A percentile compares a stretch with the other conserved stretches of the same genome.
These are phyloP conservation scores for Drosophila subpulchrella DNA, from an alignment of 1,140 invertebrate species.

Conservation along the genomic window DNA sequence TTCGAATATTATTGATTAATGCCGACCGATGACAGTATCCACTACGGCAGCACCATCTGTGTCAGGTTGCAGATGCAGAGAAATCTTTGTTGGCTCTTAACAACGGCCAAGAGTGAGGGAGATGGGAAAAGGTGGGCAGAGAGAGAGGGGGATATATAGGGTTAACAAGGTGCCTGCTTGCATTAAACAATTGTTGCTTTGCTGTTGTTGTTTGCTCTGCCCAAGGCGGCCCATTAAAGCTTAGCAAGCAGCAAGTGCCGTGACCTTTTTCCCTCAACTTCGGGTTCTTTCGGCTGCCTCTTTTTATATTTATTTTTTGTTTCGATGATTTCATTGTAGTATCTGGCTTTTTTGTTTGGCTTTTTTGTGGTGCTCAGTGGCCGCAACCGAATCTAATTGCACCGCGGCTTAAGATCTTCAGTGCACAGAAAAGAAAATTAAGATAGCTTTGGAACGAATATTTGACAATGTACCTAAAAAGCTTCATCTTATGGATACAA, in stretches of 20 bases:
- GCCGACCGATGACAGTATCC: constrained; percentile 21
- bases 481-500: no score
- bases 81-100: constrained; percentile 60
- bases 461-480: no score
- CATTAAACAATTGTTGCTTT: constrained; percentile 25
- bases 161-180: constrained; percentile 34
- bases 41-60: constrained; percentile 32
- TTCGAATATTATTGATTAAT: constrained; percentile 38
- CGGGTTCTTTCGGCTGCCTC: constrained; percentile 53
- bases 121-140: neutral
- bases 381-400: constrained; percentile 68
- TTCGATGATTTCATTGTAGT: constrained; percentile 25
- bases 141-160: neutral
- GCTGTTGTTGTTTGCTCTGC: constrained; percentile 33
- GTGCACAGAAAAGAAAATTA: constrained; percentile 17
- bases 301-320: constrained; percentile 32
- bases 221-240: constrained; percentile 75
- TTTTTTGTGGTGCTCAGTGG: constrained; percentile 38
- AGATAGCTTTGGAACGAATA: neutral
- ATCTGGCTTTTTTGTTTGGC: constrained; percentile 16
- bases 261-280: constrained; percentile 77
- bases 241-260: constrained; percentile 69
- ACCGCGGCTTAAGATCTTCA: constrained; percentile 53
- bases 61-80: constrained; percentile 60
- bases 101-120: constrained; percentile 8